Evolutionary conservation across 2,797 vertebrate species (phyloP).

Genomic region (Synaphobranchus kaupii): DNA sequence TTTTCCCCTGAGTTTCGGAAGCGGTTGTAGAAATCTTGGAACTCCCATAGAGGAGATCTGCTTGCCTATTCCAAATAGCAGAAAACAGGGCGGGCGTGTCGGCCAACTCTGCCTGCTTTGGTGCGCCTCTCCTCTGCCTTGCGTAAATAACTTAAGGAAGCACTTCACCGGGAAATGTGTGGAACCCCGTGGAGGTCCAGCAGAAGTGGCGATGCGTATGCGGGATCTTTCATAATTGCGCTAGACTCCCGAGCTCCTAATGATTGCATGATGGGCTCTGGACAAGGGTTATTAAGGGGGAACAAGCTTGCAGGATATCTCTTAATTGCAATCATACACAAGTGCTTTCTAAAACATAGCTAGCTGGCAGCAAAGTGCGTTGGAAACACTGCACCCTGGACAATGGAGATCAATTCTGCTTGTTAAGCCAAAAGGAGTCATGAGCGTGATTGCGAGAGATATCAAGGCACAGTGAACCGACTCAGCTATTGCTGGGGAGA

Average conservation of each 20-base stretch:
- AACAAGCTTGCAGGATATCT: constrained; percentile 11
- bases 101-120: not conserved
- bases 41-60: not conserved
- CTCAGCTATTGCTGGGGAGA: not conserved
- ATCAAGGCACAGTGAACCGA: not conserved
- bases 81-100: not conserved
- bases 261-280: not conserved
- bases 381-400: not conserved
- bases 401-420: not conserved
- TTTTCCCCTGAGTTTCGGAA: not conserved
- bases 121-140: not conserved
- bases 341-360: not conserved
- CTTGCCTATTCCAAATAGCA: not conserved
- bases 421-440: not conserved
- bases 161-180: not conserved
- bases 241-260: constrained; percentile 25
- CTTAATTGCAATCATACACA: constrained; percentile 35
- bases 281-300: not conserved
- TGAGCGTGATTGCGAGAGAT: not conserved
- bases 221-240: not conserved
- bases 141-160: not conserved
- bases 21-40: not conserved
- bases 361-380: too few species aligned
- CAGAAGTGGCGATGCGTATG: not conserved
- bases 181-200: too few species aligned